A percentile compares a stretch with the other conserved stretches of the same genome.
Evolutionary conservation across 92 coral and sea anemone species (phyloP).

Genomic region (Desmophyllum pertusum): DNA sequence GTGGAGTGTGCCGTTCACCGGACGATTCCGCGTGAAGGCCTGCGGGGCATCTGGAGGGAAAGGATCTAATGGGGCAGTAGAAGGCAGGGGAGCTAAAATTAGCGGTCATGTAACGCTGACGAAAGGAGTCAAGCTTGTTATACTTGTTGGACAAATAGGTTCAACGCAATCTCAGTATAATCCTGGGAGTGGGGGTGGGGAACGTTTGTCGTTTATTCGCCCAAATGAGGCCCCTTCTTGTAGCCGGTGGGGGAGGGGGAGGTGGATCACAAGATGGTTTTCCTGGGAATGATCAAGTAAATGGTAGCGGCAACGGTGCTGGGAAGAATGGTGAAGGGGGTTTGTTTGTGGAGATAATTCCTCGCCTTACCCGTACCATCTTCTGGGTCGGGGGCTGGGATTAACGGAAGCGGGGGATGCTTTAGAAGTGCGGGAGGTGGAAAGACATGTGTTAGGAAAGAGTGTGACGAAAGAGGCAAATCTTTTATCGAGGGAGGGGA

Average conservation of each 20-base stretch:
- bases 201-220: slow-evolving; percentile 36
- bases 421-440: not conserved
- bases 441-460: not conserved
- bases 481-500: slow-evolving; percentile 25
- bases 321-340: slow-evolving; percentile 55
- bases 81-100: slow-evolving; percentile 70
- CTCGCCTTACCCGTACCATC: accelerated
- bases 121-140: slow-evolving; percentile 39
- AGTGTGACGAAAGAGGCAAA: slow-evolving; percentile 38
- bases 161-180: not conserved
- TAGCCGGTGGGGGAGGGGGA: slow-evolving; percentile 80
- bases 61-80: slow-evolving; percentile 18
- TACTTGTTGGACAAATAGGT: slow-evolving; percentile 67
- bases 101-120: slow-evolving; percentile 36
- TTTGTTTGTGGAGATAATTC: slow-evolving; percentile 21
- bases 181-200: slow-evolving; percentile 78
- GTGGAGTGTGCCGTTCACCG: slow-evolving; percentile 66
- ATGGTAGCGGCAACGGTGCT: slow-evolving; percentile 24
- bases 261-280: slow-evolving; percentile 16
- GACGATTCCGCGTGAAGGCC: slow-evolving; percentile 59
- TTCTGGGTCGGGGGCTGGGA: slow-evolving; percentile 70
- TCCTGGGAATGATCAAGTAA: slow-evolving; percentile 26
- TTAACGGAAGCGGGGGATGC: slow-evolving; percentile 38
- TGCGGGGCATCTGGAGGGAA: slow-evolving; percentile 77
- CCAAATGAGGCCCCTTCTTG: slow-evolving; percentile 15